A percentile compares a stretch with the other conserved stretches of the same genome.
phyloP scores from a whole-genome alignment of 2,113 vertebrate genomes.

The human region GRCh38 chr2:197962001-197962500 shows the following conservation, averaged over 20 bases:
- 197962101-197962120: neutral
- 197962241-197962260: neutral
- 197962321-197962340: neutral
- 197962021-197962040: neutral
- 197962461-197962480: no score
- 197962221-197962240: neutral
- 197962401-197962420: neutral
- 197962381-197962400: neutral
- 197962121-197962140: neutral
- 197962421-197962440: neutral
- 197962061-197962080: neutral
- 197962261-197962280: neutral
- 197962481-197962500: no score
- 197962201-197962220: neutral
- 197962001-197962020: constrained; percentile 24
- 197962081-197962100: constrained; percentile 1
- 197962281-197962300: neutral
- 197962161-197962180: neutral
- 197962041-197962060: constrained; percentile 21
- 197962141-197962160: neutral
- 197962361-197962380: neutral
- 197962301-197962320: neutral
- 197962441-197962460: no score
- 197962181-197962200: neutral
- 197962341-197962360: neutral